Conservation (phyloP, 2,888 invertebrate species). For the Abrostola tripartita region DNA sequence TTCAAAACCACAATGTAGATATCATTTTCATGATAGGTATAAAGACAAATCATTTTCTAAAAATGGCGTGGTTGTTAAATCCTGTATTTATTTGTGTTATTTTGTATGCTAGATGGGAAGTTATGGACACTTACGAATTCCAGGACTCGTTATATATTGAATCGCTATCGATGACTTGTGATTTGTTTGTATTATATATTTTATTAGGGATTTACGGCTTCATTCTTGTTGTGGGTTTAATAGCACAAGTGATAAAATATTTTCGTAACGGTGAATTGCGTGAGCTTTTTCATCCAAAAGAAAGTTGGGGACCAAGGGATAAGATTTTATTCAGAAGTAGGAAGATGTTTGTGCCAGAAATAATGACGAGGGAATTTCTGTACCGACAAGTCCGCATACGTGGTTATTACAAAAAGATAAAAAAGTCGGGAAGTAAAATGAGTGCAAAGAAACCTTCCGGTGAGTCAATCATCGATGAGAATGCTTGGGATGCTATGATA, state of each 20-base stretch:
- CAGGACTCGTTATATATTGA: constrained; percentile 61
- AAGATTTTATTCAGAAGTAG: constrained; percentile 76
- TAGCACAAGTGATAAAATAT: constrained; percentile 62
- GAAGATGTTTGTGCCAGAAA: constrained; percentile 83
- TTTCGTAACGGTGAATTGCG: constrained; percentile 49
- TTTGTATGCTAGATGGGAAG: constrained; percentile 55
- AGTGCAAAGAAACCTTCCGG: constrained; percentile 24
- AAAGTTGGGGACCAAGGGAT: constrained; percentile 79
- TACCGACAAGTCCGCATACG: constrained; percentile 82
- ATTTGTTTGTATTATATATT: constrained; percentile 66
- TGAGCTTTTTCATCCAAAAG: constrained; percentile 63
- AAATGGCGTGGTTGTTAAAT: constrained; percentile 73
- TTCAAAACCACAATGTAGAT: constrained; percentile 76
- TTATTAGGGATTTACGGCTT: constrained; percentile 64
- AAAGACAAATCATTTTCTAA: constrained; percentile 79
- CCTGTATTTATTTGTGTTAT: constrained; percentile 67
- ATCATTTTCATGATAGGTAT: constrained; percentile 84
- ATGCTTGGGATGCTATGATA: constrained; percentile 70
- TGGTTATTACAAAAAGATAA: constrained; percentile 65
- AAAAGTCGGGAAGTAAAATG: constrained; percentile 16
- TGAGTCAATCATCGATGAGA: constrained; percentile 52
- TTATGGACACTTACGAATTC: constrained; percentile 53
- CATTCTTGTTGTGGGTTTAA: constrained; percentile 65
- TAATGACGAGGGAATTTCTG: constrained; percentile 85
- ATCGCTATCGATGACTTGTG: constrained; percentile 49